phyloP scores from a whole-genome alignment of 1,140 invertebrate genomes.

The Chymomyza costata region DNA sequence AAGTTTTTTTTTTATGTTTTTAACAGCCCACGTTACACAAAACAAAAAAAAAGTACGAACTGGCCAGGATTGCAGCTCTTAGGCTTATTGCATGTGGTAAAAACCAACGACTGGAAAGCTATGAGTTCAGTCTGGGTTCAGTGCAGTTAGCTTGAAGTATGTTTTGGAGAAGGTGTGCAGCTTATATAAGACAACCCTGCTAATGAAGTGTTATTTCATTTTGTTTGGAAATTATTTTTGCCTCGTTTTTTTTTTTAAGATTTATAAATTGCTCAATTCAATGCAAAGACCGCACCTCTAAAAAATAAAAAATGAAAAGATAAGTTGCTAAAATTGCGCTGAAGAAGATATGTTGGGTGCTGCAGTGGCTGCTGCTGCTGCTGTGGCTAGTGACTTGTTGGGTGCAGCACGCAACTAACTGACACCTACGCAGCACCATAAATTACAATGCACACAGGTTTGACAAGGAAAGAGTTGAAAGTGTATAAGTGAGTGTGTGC shows the following conservation, averaged over 20 bases:
- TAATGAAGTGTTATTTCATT: conserved; percentile 69
- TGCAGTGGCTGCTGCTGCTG: conserved; percentile 20
- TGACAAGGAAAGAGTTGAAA: no score
- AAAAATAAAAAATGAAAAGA: conserved; percentile 27
- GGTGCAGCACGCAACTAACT: conserved; percentile 31
- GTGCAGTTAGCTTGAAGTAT: no score
- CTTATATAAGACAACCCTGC: no score
- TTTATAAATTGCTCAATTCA: conserved; percentile 63
- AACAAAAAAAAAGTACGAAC: no score
- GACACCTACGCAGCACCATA: conserved; percentile 39
- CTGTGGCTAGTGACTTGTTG: conserved; percentile 13
- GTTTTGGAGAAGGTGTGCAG: no score
- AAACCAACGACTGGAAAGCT: no score
- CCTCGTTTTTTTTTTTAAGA: conserved; percentile 14
- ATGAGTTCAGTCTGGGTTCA: no score
- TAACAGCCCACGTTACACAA: conserved; percentile 51
- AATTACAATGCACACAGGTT: conserved; percentile 10
- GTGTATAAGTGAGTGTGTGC: no score
- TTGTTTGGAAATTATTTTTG: conserved; percentile 23
- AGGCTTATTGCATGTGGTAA: no score
- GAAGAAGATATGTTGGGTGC: no score
- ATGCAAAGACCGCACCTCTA: conserved; percentile 58
- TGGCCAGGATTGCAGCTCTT: conserved; percentile 19
- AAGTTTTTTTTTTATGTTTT: conserved; percentile 28
- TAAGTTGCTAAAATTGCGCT: no score